Conservation (phyloP, 2,113 vertebrate species). For the Amphilophus citrinellus region DNA sequence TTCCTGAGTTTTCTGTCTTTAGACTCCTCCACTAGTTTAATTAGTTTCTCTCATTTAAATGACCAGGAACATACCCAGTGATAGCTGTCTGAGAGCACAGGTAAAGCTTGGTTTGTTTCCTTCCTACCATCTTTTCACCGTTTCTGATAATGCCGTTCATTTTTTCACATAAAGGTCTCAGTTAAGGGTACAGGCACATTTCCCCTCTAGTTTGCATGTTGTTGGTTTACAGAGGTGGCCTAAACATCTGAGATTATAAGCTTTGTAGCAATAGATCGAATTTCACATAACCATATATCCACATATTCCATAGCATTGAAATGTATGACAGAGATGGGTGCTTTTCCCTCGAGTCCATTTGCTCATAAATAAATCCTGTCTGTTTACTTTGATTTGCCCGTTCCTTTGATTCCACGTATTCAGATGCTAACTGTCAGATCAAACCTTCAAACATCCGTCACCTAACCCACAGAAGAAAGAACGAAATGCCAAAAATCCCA, state of each 20-base stretch:
- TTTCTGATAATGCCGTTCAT: neutral
- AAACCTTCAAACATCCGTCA: constrained; percentile 72
- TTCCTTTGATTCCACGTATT: constrained; percentile 68
- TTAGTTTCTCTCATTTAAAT: neutral
- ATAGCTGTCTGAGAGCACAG: neutral
- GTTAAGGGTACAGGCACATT: neutral
- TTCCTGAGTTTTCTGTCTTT: neutral
- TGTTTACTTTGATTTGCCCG: constrained; percentile 50
- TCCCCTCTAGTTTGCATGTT: neutral
- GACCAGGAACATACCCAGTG: too few relatives aligned
- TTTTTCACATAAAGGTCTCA: neutral
- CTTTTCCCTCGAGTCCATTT: constrained; percentile 49
- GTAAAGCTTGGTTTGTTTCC: neutral
- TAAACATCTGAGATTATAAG: neutral
- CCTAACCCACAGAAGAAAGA: constrained; percentile 57
- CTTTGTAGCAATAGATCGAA: constrained; percentile 21
- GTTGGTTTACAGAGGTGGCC: constrained; percentile 12
- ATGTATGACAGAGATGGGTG: constrained; percentile 27
- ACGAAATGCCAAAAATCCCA: constrained; percentile 59
- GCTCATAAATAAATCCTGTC: constrained; percentile 56
- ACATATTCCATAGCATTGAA: neutral
- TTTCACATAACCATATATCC: constrained; percentile 17
- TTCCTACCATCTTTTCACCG: neutral
- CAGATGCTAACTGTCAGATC: constrained; percentile 64
- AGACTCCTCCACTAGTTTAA: neutral